Evolutionary conservation across 2,797 vertebrate species (phyloP), one percentile per base, ranked within the genome.

Genomic region (Erethizon dorsatum): DNA sequence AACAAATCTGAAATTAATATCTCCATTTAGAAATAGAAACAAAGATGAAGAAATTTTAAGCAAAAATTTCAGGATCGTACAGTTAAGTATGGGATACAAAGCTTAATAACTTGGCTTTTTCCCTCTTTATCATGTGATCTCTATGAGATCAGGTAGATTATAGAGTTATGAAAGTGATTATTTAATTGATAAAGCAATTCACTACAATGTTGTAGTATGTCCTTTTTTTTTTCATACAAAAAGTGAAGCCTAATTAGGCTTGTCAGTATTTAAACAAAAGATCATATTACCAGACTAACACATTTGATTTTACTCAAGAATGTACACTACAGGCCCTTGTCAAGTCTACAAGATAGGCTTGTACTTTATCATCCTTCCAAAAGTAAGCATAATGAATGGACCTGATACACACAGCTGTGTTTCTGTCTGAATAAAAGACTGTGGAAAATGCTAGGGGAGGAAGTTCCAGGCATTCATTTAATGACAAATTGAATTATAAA

Each of bases 341-440:
- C 37, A 83, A 31, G 2, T 83, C 22, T 59, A 41, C 3, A 80
- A 50, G 14, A 54, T 94, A 91, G 20, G 63, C 82, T 69, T 14
- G 5, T 52, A 28, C 4, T 90, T 88, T 80, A 83, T 47, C 12
- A 54, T 92, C 17, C 33, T 88, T 85, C 20, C 9, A 45, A 84
- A 97, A 90, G 45, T 6, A 56, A 65, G 59, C 45, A n/a, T 71
- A 33, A 15, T 57, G 22, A 90, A 33, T 63, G 59, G 15, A 6
- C 24, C 33, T 71, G 18, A 56, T 31, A 47, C 2, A 91, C 10
- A 89, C 9, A 91, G 24, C 37, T 95, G 4, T 92, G 12, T 45
- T 96, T 94, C 78, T 77, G 6, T 63, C 37, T 85, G 45, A 88
- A 82, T 88, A 94, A 87, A 90, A 75, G 6, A 73, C 13, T 95